Evolutionary conservation across 2,797 vertebrate genomes (phyloP), one percentile per base, ranked within the genome.

Genomic region (Sus cebifrons): DNA sequence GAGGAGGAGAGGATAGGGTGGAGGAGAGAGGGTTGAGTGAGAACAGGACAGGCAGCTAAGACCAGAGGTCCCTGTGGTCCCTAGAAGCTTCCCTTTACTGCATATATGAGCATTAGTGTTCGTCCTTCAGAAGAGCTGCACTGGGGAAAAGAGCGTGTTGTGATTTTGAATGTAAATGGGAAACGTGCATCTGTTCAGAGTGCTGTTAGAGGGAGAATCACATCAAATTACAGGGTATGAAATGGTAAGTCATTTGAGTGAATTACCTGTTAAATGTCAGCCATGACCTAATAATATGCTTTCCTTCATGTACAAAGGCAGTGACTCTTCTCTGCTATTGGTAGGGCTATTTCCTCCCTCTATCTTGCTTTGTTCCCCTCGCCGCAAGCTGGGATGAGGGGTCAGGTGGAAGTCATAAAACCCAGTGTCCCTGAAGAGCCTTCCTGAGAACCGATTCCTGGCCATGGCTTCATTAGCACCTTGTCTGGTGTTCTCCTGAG

Each of bases 231-330:
- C 29, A 89, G 78, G 25, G 81, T n/a, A 29, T 62, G 60, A 89
- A 91, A 68, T 17, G 67, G 36, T 23, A 73, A 36, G 44, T 70
- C 77, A 44, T 71, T 68, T 88, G 56, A 81, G 32, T 77, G 74
- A 95, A 68, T 84, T 94, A 32, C 82, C 79, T 77, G 56, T 17
- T 81, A 60, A 91, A 52, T 64, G 65, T 79, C 88, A 75, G 64
- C 36, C 32, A 44, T 60, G 52, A 91, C 73, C 71, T 56, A 90
- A 83, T 79, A n/a, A 84, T 87, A 60, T 2, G 3, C 65, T 94
- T 93, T 96, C 74, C 13, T 4, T 11, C 6, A 44, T 12, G 7
- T 67, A 25, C 7, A 62, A 74, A 64, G 73, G 29, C 16, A 27
- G 25, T 13, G 6, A 20, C 23, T 5, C 29, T 89, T 49, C 10